Base-by-base conservation (phyloP, 1,140 invertebrate species). In the Hesperophylax magnus region DNA sequence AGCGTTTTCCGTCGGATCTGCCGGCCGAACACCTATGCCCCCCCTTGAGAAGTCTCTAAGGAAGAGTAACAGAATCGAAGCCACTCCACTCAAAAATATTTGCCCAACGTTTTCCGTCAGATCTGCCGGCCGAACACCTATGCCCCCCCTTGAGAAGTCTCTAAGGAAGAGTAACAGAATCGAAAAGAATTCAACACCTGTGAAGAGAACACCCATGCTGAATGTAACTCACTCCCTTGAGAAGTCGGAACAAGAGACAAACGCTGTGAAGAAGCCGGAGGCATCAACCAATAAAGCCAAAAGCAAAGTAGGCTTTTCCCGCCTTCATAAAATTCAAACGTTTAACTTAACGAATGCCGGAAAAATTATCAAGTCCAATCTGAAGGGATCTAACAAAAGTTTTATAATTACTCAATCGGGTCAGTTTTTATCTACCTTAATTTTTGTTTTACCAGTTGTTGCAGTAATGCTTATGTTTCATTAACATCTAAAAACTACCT, bases 341-440 rank as follows among this genome's bases (percentile, higher is more conserved):
- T 81, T 83, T 2, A 15, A n/a, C 5, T 82, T 82, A 3, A 85
- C 86, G 18, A 83, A 87, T 63, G 87, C 86, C 61, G 83, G 85
- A 17, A 88, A 87, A 79, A 82, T 89, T 31, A 90, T 90, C 52
- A 90, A 90, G 76, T 90, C 89, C 7, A 90, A 86, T 82, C 78
- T 90, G 74, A 90, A 90, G 75, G 89, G 88, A 39, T 89, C 88
- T 6, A 89, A 88, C 54, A 90, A 90, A 83, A 89, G 89, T 80
- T 90, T 90, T 76, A 71, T 88, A 9, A 86, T 87, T 83, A 85
- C 88, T 75, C 86, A 88, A 11, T 85, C 60, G 24, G 39, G 72
- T 84, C 84, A 88, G 53, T 75, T 27, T 75, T 52, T 52, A 52
- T 53, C 3, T 52, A 54, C 31, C 2, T 71, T 34, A 20, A 27